Percentiles rank a stretch among this genome's conserved stretches.
These are phyloP conservation scores for Phodopus roborovskii DNA, from an alignment of 2,113 vertebrate species.

Conservation along the genomic window DNA sequence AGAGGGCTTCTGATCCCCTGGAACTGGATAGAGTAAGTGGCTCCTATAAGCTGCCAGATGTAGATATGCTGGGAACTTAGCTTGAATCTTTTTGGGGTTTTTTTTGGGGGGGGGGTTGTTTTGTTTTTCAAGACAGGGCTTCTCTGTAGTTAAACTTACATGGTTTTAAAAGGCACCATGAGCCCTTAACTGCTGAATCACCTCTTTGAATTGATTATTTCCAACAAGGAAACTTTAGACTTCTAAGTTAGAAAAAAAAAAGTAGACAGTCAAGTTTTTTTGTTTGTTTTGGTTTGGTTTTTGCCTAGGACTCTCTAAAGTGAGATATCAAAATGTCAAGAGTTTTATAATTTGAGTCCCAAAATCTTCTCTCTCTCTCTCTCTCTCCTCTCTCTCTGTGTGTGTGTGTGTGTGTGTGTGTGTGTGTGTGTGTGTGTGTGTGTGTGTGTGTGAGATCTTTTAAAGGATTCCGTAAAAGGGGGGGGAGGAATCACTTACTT, in stretches of 20 bases:
- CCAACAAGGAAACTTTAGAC: slow-evolving; percentile 3
- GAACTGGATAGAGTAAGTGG: neutral
- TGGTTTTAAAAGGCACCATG: neutral
- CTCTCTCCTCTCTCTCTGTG: no score
- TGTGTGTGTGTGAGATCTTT: neutral
- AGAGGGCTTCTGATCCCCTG: neutral
- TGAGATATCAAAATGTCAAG: neutral
- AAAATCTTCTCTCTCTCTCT: no score
- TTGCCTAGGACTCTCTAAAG: slow-evolving; percentile 33
- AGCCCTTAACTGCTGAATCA: neutral
- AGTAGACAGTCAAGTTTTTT: neutral
- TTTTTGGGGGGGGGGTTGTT: no score
- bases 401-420: no score
- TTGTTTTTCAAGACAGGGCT: no score
- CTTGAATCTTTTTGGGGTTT: neutral
- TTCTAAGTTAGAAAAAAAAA: neutral
- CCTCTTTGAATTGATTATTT: neutral
- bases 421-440: no score
- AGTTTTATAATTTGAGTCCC: neutral
- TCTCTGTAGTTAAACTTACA: no score
- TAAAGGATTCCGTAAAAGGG: slow-evolving; percentile 27
- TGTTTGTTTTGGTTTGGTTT: neutral
- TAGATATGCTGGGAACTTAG: neutral
- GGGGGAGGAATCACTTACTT: slow-evolving; percentile 55
- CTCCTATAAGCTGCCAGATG: neutral